Evolutionary conservation across 2,888 invertebrate genomes (phyloP), one percentile per base, ranked within the genome.

Genomic region (Tetanocera ferruginea): DNA sequence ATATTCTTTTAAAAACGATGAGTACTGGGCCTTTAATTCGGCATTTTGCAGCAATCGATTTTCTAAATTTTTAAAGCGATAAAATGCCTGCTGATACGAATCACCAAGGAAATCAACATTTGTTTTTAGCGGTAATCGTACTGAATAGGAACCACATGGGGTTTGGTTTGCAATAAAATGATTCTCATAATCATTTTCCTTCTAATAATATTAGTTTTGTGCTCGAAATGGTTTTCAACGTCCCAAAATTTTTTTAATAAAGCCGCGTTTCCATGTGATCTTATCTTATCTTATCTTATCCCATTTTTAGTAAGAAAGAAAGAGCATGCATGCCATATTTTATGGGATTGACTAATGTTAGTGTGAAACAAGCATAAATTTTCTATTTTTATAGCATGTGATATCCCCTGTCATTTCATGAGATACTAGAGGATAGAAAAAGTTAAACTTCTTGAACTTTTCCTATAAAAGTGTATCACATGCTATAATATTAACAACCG

Each of bases 21-120:
- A 28, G 51, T 79, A 80, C 11, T 77, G 37, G 37, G 37, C 28
- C 60, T 77, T 78, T 66, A 81, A 57, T n/a, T 72, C 57, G 0
- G 55, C 49, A 60, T 80, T 76, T 11, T 51, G 72, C 19, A 60
- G 52, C 52, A 81, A 75, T 49, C 67, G 80, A 49, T 23, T 76
- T 77, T 81, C 81, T 11, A 80, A 57, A 60, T 62, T 64, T n/a
- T 72, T 73, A 74, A 82, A 80, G 49, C 81, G 76, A 4, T 73
- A 78, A 57, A 79, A 57, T 11, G 79, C 79, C 19, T 60, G 71
- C 49, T 76, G 23, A 34, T 70, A 77, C 23, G 82, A 81, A 60
- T 80, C 77, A 1, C 81, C 80, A 62, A 81, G 71, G 9, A 49
- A 43, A 11, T 11, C 69, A 9, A 67, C 28, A 37, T 66, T 57